Percentiles rank a stretch among this genome's conserved stretches.
These are phyloP conservation scores for Lasioglossum zephyrum DNA, from an alignment of 2,888 invertebrate species.

Conservation along the genomic window DNA sequence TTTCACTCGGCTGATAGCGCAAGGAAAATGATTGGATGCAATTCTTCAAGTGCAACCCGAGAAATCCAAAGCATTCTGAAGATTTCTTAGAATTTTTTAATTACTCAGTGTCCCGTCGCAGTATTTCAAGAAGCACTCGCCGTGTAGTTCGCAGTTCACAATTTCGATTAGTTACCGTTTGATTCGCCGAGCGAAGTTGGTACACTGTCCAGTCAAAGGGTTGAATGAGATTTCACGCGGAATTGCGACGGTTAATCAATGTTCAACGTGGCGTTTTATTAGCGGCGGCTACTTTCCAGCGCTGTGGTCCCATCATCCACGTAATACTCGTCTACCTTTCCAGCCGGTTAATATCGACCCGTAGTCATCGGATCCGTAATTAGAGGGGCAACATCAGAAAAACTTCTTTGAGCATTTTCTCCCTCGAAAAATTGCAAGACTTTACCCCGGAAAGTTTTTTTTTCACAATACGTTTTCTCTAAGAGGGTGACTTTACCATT, in stretches of 20 bases:
- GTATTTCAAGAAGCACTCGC: background rate
- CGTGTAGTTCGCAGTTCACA: background rate
- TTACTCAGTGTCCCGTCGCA: background rate
- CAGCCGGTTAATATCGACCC: background rate
- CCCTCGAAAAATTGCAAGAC: background rate
- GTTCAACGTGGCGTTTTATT: background rate
- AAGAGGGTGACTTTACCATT: background rate
- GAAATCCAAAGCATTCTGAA: no score
- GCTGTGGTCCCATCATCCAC: background rate
- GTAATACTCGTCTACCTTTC: background rate
- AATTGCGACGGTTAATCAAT: background rate
- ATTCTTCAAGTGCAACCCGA: no score
- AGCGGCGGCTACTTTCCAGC: background rate
- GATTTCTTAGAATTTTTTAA: background rate
- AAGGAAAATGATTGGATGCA: no score
- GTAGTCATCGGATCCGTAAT: background rate
- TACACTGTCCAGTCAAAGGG: conserved; percentile 4
- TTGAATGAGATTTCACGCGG: background rate
- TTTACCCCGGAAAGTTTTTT: background rate
- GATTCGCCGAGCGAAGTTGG: background rate
- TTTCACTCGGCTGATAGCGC: no score
- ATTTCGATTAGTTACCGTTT: background rate
- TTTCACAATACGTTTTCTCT: background rate
- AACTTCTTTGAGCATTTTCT: background rate
- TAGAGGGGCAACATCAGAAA: background rate